Percentiles rank a stretch among this genome's conserved stretches.
Conservation (phyloP, 2,888 invertebrate genomes). For the Crepidodera aurea region DNA sequence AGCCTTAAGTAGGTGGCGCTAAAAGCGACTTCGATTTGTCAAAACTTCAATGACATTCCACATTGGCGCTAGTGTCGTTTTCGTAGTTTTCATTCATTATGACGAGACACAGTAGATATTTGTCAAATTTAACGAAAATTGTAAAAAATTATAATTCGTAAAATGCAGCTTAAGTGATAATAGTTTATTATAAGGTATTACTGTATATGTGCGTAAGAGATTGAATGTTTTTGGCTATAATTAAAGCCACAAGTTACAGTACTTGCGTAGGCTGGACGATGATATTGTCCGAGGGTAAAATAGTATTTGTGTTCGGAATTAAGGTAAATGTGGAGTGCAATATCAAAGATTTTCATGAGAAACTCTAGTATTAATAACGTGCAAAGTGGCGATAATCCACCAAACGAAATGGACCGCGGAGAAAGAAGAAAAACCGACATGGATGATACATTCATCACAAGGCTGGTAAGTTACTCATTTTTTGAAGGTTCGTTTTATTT, state of each 20-base stretch:
- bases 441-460: constrained; percentile 72
- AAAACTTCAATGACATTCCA: constrained; percentile 42
- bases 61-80: constrained; percentile 45
- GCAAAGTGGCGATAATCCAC: constrained; percentile 49
- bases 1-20: constrained; percentile 24
- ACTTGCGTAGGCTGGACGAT: constrained; percentile 58
- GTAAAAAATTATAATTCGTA: constrained; percentile 37
- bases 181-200: constrained; percentile 44
- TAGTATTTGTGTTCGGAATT: constrained; percentile 53
- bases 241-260: constrained; percentile 26
- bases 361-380: constrained; percentile 53
- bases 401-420: constrained; percentile 55
- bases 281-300: constrained; percentile 57
- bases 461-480: constrained; percentile 66
- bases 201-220: constrained; percentile 18
- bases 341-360: constrained; percentile 60
- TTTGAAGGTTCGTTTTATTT: too few species aligned
- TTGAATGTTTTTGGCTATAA: constrained; percentile 15
- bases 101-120: constrained; percentile 56
- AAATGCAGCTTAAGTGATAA: constrained; percentile 46
- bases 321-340: constrained; percentile 61
- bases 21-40: constrained; percentile 32
- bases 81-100: constrained; percentile 53
- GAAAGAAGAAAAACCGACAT: constrained; percentile 65
- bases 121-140: constrained; percentile 50